These are phyloP conservation scores for Bambusicola thoracicus DNA, from an alignment of 2,113 vertebrate species.

Conservation along the genomic window DNA sequence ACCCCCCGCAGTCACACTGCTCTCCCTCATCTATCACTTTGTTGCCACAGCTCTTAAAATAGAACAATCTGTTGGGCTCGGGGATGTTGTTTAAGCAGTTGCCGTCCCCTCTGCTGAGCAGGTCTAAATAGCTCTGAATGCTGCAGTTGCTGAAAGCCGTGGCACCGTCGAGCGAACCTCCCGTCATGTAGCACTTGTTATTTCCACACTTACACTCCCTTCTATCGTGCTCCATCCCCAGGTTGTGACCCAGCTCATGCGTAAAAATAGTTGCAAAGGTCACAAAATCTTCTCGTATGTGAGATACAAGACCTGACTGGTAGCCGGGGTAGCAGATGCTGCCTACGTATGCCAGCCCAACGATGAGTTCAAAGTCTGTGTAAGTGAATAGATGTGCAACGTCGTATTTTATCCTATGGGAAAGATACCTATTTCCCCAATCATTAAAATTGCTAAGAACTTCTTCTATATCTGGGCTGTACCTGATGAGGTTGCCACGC, in stretches of 20 bases:
- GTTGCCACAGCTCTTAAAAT: slow-evolving; percentile 29
- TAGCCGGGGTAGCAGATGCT: background rate
- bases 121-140: background rate
- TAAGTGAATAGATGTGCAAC: slow-evolving; percentile 6
- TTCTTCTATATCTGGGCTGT: accelerated
- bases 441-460: background rate
- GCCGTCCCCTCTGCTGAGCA: background rate
- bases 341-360: background rate
- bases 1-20: slow-evolving; percentile 42
- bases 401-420: accelerated
- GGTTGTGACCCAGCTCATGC: slow-evolving; percentile 31
- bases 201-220: background rate
- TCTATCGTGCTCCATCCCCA: background rate
- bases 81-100: slow-evolving; percentile 24
- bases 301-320: background rate
- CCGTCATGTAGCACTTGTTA: background rate
- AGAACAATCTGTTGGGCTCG: background rate
- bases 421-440: background rate
- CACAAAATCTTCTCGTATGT: background rate
- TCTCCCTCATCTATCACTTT: slow-evolving; percentile 13
- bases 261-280: background rate
- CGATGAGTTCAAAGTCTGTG: accelerated
- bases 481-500: background rate
- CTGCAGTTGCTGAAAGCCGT: slow-evolving; percentile 63
- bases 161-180: accelerated